A percentile compares a stretch with the other conserved stretches of the same genome.
These are phyloP conservation scores for Dicyrtoma fusca DNA, from an alignment of 2,888 invertebrate species.

Conservation along the genomic window DNA sequence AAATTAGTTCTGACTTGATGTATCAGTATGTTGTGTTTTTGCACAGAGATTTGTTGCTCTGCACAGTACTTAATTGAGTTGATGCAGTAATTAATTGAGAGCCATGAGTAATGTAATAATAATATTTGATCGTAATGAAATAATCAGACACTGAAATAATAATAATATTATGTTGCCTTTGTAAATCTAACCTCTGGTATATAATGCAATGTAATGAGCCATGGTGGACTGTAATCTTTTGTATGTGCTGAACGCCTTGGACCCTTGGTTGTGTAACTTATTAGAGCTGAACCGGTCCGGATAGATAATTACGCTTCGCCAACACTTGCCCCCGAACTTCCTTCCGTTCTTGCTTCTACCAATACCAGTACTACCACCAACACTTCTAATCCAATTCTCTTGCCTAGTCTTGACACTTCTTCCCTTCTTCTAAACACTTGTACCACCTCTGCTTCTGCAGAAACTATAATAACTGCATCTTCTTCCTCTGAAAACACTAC, in stretches of 20 bases:
- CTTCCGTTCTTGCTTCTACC: constrained; percentile 28
- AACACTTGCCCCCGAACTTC: constrained; percentile 32
- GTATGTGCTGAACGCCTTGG: background rate
- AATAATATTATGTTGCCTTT: background rate
- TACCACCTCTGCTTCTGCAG: constrained; percentile 12
- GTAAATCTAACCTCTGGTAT: too few species aligned
- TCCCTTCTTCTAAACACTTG: constrained; percentile 23
- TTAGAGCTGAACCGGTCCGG: constrained; percentile 32
- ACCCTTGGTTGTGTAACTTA: constrained; percentile 6
- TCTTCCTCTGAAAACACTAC: constrained; percentile 21
- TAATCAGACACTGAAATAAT: background rate
- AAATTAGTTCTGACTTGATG: too few species aligned
- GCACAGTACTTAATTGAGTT: too few species aligned
- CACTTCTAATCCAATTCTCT: constrained; percentile 30
- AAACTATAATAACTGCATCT: constrained; percentile 31
- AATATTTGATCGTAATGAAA: background rate
- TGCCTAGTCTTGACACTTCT: constrained; percentile 35
- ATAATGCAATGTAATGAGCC: background rate
- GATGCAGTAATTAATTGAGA: too few species aligned
- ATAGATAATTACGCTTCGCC: constrained; percentile 23
- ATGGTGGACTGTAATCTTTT: too few species aligned
- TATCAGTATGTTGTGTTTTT: too few species aligned
- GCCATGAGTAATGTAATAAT: too few species aligned
- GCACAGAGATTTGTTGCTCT: too few species aligned
- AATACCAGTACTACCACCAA: constrained; percentile 17